These are phyloP conservation scores for Paramisgurnus dabryanus DNA, from an alignment of 2,113 vertebrate species.

Conservation along the genomic window DNA sequence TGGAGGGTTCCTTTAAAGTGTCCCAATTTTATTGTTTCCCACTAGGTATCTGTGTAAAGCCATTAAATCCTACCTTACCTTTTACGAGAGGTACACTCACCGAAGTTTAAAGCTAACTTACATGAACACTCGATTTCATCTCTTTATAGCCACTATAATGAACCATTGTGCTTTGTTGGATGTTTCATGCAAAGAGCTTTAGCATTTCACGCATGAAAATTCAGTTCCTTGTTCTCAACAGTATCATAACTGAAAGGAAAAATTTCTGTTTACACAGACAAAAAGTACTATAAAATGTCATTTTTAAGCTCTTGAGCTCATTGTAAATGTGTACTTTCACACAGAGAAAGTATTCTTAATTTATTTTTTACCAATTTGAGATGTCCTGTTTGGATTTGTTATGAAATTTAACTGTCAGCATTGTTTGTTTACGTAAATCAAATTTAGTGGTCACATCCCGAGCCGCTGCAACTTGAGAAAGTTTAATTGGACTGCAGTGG, in stretches of 20 bases:
- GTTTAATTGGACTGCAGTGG: slow-evolving; percentile 22
- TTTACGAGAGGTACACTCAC: background rate
- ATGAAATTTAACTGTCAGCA: slow-evolving; percentile 6
- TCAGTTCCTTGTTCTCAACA: background rate
- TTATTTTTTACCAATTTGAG: background rate
- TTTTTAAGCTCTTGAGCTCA: background rate
- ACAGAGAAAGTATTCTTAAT: background rate
- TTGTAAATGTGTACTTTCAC: background rate
- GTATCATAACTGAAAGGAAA: slow-evolving; percentile 2
- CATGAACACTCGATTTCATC: background rate
- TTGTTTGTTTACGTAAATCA: slow-evolving; percentile 40
- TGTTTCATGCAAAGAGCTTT: background rate
- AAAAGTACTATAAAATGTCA: background rate
- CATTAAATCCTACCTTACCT: slow-evolving; percentile 2
- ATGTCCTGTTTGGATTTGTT: background rate
- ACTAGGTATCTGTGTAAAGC: slow-evolving; percentile 4
- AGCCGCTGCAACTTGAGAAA: slow-evolving; percentile 32
- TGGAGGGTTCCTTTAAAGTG: no score
- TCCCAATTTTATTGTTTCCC: background rate
- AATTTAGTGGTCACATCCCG: slow-evolving; percentile 9
- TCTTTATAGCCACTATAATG: background rate
- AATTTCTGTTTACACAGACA: background rate
- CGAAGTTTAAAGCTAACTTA: background rate
- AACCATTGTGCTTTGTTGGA: background rate
- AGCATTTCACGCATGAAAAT: slow-evolving; percentile 5